These are phyloP conservation scores for Microcebus ravelobensis DNA, from an alignment of 2,113 vertebrate species.

Conservation along the genomic window DNA sequence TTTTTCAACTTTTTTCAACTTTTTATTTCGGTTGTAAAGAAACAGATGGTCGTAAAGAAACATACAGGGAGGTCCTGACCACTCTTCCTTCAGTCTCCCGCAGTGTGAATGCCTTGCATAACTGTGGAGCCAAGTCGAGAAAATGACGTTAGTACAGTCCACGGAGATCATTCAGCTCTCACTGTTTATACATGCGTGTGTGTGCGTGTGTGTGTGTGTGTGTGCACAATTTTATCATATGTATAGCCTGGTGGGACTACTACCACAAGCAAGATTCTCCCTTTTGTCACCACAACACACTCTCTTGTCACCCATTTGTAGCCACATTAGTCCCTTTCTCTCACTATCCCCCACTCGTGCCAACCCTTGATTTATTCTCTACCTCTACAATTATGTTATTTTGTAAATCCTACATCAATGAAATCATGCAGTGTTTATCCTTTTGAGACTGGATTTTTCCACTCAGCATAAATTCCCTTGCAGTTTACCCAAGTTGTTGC, in stretches of 20 bases:
- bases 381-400: not conserved
- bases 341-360: not conserved
- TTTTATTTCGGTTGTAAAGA: not conserved
- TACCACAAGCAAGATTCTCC: not conserved
- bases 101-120: not conserved
- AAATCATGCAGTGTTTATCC: not conserved
- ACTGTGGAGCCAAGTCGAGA: not conserved
- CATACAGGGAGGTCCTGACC: too few species aligned
- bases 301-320: not conserved
- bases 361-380: not conserved
- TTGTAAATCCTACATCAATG: not conserved
- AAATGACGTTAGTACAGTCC: too few species aligned
- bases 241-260: not conserved
- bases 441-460: not conserved
- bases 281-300: not conserved
- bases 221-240: not conserved
- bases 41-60: not conserved
- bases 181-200: fast-evolving
- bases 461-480: not conserved
- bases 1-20: not conserved
- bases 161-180: not conserved
- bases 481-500: not conserved
- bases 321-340: not conserved
- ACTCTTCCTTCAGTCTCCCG: not conserved
- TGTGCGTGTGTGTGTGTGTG: not conserved